phyloP scores from a whole-genome alignment of 2,888 invertebrate genomes.

The Eugnorisma glareosa region DNA sequence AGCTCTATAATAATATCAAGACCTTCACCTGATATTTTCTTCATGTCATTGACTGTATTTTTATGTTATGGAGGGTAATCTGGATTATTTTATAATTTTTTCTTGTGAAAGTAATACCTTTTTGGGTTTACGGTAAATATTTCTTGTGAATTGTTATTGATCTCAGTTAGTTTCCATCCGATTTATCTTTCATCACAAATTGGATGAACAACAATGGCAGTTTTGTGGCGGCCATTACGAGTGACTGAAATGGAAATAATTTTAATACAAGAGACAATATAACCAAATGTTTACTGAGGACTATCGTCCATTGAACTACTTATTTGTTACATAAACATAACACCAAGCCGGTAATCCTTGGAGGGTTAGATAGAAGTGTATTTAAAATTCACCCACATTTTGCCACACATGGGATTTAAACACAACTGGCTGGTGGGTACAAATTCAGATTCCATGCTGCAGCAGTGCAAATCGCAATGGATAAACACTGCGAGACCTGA shows the following conservation, averaged over 20 bases:
- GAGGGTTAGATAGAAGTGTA: neutral
- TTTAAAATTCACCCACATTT: neutral
- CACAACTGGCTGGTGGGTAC: neutral
- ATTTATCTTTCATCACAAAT: constrained; percentile 24
- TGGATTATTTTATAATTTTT: constrained; percentile 8
- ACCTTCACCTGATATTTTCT: constrained; percentile 6
- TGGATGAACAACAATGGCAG: constrained; percentile 9
- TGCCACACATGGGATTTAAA: neutral
- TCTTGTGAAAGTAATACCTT: neutral
- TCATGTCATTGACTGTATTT: neutral
- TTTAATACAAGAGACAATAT: neutral
- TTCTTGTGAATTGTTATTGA: neutral
- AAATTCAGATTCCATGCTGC: neutral
- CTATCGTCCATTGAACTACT: neutral
- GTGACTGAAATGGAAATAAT: constrained; percentile 24
- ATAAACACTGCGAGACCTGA: neutral
- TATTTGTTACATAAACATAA: neutral
- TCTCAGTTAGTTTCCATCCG: constrained; percentile 4
- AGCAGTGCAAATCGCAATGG: neutral
- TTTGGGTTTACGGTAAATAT: constrained; percentile 11
- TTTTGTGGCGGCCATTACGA: constrained; percentile 11
- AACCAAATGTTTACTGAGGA: neutral
- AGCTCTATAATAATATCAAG: neutral
- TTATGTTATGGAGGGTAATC: neutral
- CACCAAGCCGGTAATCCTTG: neutral